Evolutionary conservation across 1,140 invertebrate genomes (phyloP).

Genomic region (Mylabris phalerata): DNA sequence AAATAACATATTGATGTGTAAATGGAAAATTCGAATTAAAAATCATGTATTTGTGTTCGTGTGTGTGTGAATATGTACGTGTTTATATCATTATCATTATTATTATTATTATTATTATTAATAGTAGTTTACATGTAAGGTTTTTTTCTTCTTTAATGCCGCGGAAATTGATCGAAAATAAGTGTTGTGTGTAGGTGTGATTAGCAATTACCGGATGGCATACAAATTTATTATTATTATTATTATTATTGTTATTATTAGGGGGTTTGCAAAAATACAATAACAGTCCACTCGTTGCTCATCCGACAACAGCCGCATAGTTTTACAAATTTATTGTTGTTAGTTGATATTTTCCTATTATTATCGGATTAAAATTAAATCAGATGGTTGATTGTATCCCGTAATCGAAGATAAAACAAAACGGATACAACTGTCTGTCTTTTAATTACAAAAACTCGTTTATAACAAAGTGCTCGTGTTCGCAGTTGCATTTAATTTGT

Average conservation of each 20-base stretch:
- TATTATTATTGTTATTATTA: neutral
- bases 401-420: neutral
- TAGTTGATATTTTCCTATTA: neutral
- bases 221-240: too few species aligned
- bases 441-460: slow-evolving; percentile 13
- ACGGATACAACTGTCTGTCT: neutral
- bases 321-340: slow-evolving; percentile 3
- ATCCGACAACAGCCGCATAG: slow-evolving; percentile 4
- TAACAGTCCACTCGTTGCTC: slow-evolving; percentile 10
- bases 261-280: slow-evolving; percentile 13
- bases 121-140: too few species aligned
- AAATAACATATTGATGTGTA: slow-evolving; percentile 42
- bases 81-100: slow-evolving; percentile 7
- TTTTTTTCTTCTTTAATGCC: too few species aligned
- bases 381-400: slow-evolving; percentile 6
- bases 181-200: neutral
- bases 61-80: too few species aligned
- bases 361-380: slow-evolving; percentile 2
- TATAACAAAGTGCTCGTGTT: slow-evolving; percentile 27
- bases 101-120: neutral
- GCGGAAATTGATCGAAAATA: too few species aligned
- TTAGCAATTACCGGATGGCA: slow-evolving; percentile 13
- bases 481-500: slow-evolving; percentile 25
- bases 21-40: slow-evolving; percentile 41
- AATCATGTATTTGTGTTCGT: slow-evolving; percentile 15